Evolutionary conservation across 1,140 invertebrate genomes (phyloP), one percentile per base, ranked within the genome.

Genomic region (Episyrphus balteatus): DNA sequence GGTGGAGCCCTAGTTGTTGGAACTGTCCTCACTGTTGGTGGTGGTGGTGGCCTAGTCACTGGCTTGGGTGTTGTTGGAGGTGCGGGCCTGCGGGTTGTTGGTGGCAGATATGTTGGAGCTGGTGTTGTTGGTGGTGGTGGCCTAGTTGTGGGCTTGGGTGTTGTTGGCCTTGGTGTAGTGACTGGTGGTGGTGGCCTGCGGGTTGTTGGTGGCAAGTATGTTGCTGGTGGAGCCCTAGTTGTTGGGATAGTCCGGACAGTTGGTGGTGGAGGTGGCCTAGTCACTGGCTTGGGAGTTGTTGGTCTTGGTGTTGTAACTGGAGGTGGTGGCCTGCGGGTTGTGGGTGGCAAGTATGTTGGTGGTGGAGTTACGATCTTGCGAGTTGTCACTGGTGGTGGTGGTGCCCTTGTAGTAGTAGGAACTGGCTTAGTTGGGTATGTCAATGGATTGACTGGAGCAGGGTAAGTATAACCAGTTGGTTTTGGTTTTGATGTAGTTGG

Each of bases 1-100:
- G 49, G 47, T 19, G 56, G 54, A 3, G 53, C 41, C 48, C 36
- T 21, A 42, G 52, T 46, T 49, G 53, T 54, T 17, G 55, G 42
- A 44, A 46, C 34, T 3, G 21, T 26, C 21, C 3, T n/a, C n/a
- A n/a, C n/a, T 11, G 52, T 55, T 30, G 53, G 49, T 32, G 56
- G 55, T 15, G 40, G 48, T 1, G 55, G 49, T 1, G 59, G 49
- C 21, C 21, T 26, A 5, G 21, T 26, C n/a, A n/a, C 21, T 32
- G 56, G 44, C 50, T 33, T 49, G 54, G 9, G 43, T 40, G 52
- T 56, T 39, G 57, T 51, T 55, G 39, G 14, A 26, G 42, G 19
- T 44, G 19, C 3, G 12, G 12, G 14, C 12, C 12, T 32, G 11
- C 17, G 18, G 5, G 30, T 44, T 26, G 14, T 9, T 3, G 44